Base-by-base conservation (phyloP, 2,888 invertebrate genomes). In the Trichacis sp. region DNA sequence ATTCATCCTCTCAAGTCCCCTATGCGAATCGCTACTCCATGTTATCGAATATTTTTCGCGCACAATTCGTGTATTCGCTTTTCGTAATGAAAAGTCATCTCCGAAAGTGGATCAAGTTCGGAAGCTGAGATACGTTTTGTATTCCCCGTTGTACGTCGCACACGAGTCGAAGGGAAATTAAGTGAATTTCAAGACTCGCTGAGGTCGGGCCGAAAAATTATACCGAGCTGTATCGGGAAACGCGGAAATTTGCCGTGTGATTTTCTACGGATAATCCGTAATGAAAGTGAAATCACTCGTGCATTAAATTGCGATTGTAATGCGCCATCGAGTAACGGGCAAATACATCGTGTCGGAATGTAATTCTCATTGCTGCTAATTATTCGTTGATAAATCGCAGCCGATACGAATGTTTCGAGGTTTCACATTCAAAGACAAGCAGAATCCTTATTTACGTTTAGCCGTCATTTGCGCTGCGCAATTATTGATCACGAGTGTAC, bases 261-360 rank as follows among this genome's bases (percentile, higher is more conserved):
- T 51, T 51, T 24, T 19, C 51, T 24, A 51, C 42, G 51, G 40
- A 40, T 51, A 20, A 51, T 42, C 17, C 40, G 17, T 51, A 42
- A 51, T 51, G 40, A 40, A 51, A 51, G 24, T 24, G 40, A 42
- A 51, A 51, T 51, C 51, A 24, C 17, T 51, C 40, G 20, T 51
- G 42, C 42, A 40, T 51, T 40, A 51, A 51, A 51, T 51, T 51
- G 51, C 51, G 42, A 51, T 40, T 12, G 51, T 24, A 42, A 51
- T 38, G 51, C 51, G 40, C 42, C 36, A 36, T 51, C 42, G 51
- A 42, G 20, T 51, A 42, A 9, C 40, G 40, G 24, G 29, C 51
- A 42, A 42, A 42, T 29, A 51, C 11, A 42, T 18, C 24, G 42
- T 51, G 51, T 19, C 24, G 51, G 40, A 42, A 51, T 42, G 51